Percentiles rank a stretch among this genome's conserved stretches.
Evolutionary conservation across 1,140 invertebrate genomes (phyloP).

Genomic region (Littorina saxatilis): DNA sequence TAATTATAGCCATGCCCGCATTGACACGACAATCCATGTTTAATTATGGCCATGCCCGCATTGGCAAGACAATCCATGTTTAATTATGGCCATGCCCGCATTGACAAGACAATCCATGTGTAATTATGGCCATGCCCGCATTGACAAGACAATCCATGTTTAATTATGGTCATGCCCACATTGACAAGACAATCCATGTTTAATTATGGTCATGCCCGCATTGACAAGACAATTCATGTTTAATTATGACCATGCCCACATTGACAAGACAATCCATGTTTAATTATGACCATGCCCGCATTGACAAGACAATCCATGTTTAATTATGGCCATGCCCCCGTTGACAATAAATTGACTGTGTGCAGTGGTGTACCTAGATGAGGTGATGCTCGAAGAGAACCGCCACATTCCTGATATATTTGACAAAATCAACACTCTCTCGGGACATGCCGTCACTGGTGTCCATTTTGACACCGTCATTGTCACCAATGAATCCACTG

Average conservation of each 20-base stretch:
- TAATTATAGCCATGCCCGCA: too few species aligned
- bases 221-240: not conserved
- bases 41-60: too few species aligned
- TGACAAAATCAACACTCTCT: not conserved
- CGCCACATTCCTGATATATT: constrained; percentile 21
- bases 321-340: not conserved
- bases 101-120: too few species aligned
- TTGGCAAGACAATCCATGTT: too few species aligned
- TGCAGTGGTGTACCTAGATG: constrained; percentile 36
- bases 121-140: too few species aligned
- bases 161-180: too few species aligned
- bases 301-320: too few species aligned
- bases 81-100: too few species aligned
- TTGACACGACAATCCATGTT: too few species aligned
- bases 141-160: too few species aligned
- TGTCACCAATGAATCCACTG: constrained; percentile 21
- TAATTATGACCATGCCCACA: not conserved
- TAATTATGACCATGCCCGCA: not conserved
- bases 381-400: constrained; percentile 19
- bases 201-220: not conserved
- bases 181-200: not conserved
- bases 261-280: not conserved
- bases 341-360: too few species aligned
- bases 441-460: not conserved
- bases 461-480: constrained; percentile 31